These are phyloP conservation scores for Passer montanus DNA, from an alignment of 2,113 vertebrate species.

Conservation along the genomic window DNA sequence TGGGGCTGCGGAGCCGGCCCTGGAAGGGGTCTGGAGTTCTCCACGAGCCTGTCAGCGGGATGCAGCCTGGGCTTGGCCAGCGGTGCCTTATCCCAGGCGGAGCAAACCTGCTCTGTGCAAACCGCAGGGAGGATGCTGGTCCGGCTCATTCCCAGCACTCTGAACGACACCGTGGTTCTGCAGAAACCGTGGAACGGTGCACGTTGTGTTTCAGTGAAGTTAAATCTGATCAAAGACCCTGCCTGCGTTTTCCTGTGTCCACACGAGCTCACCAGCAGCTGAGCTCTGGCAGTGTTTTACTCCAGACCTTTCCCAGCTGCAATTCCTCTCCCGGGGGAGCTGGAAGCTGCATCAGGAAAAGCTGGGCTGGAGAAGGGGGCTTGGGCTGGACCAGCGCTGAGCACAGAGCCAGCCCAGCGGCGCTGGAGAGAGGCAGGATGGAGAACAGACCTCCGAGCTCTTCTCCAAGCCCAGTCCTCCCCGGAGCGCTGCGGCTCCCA, in stretches of 20 bases:
- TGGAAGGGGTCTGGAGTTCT: background rate
- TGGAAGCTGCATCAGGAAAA: background rate
- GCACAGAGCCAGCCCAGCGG: background rate
- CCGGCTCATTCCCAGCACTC: fast-evolving
- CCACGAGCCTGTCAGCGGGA: background rate
- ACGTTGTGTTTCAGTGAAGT: background rate
- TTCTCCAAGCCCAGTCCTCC: slow-evolving; percentile 16
- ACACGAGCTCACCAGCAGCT: background rate
- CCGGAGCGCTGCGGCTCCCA: background rate
- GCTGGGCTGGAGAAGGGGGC: background rate
- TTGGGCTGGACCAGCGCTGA: background rate
- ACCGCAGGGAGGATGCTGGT: background rate
- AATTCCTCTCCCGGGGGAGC: background rate
- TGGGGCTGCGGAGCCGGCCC: background rate
- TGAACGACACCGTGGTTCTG: fast-evolving
- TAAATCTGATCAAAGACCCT: background rate
- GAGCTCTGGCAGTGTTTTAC: background rate
- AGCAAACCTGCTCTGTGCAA: background rate
- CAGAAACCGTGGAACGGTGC: background rate
- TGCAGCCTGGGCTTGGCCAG: background rate
- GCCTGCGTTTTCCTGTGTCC: background rate
- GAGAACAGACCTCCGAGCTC: slow-evolving; percentile 32
- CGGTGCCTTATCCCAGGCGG: fast-evolving
- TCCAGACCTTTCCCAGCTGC: background rate
- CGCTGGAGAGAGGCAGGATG: background rate